A percentile compares a stretch with the other conserved stretches of the same genome.
Conservation (phyloP, 2,888 invertebrate genomes). For the Agonopterix heracliana region DNA sequence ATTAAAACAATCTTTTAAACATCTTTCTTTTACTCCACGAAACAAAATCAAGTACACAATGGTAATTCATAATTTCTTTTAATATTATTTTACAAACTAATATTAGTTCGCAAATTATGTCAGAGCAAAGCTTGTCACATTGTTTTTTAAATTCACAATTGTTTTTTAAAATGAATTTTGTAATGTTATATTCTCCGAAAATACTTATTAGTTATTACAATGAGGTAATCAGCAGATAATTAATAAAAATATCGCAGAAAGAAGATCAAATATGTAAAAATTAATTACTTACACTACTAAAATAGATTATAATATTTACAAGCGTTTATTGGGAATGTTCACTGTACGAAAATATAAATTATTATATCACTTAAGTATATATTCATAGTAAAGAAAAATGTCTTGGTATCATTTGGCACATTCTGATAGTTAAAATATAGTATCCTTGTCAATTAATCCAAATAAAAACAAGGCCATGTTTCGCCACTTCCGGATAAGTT, state of each 20-base stretch:
- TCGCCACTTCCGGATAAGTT: no score
- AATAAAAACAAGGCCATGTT: no score
- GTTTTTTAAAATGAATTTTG: no score
- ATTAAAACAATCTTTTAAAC: no score
- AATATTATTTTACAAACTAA: constrained; percentile 12
- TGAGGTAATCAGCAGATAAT: constrained; percentile 25
- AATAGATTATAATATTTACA: neutral
- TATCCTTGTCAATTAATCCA: no score
- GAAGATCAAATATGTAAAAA: constrained; percentile 6
- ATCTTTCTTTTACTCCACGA: constrained; percentile 45
- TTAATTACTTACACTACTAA: neutral
- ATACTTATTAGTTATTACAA: constrained; percentile 19
- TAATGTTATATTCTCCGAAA: no score
- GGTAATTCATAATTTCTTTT: constrained; percentile 18
- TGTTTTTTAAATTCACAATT: neutral
- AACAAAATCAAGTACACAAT: constrained; percentile 40
- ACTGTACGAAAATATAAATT: no score
- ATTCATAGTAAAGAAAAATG: neutral
- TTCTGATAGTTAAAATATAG: no score
- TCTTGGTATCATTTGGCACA: no score
- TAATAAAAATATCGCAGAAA: constrained; percentile 7
- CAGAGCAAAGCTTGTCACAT: neutral
- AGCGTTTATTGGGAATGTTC: neutral
- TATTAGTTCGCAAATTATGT: constrained; percentile 1
- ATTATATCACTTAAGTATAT: neutral